Conservation (phyloP, 2,888 invertebrate species). For the Cosmorhoe ocellata region DNA sequence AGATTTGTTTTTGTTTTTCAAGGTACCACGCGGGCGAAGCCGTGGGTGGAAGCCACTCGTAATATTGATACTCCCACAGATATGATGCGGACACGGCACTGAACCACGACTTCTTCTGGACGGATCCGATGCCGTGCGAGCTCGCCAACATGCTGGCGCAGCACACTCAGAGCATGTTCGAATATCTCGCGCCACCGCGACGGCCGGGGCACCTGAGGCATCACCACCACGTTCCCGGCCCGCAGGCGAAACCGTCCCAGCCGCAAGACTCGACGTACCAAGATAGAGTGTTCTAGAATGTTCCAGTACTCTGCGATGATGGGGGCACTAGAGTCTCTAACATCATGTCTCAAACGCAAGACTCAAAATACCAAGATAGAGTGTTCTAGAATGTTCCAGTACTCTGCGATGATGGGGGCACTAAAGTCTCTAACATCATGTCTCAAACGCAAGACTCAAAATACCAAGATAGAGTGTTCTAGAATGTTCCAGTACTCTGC, state of each 20-base stretch:
- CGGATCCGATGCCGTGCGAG: slow-evolving; percentile 97
- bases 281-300: slow-evolving; percentile 88
- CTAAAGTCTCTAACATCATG: slow-evolving; percentile 87
- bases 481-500: too few relatives aligned
- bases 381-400: slow-evolving; percentile 94
- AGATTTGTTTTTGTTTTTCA: too few relatives aligned
- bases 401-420: slow-evolving; percentile 85
- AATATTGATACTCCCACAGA: slow-evolving; percentile 36
- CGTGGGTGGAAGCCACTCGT: too few relatives aligned
- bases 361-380: too few relatives aligned
- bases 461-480: slow-evolving; percentile 93
- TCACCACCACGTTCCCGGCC: slow-evolving; percentile 84
- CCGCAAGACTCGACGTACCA: slow-evolving; percentile 92
- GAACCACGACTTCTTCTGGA: slow-evolving; percentile 99
- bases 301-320: too few relatives aligned
- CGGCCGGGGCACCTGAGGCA: slow-evolving; percentile 88
- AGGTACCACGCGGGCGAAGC: too few relatives aligned
- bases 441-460: slow-evolving; percentile 87
- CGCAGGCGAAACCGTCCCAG: slow-evolving; percentile 63
- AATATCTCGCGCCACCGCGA: slow-evolving; percentile 88
- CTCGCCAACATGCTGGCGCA: slow-evolving; percentile 95
- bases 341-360: too few relatives aligned
- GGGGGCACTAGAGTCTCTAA: too few relatives aligned
- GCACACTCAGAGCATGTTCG: slow-evolving; percentile 96
- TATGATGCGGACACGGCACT: slow-evolving; percentile 95